Evolutionary conservation across 2,113 vertebrate species (phyloP).

Genomic region (Neopipo cinnamomea): DNA sequence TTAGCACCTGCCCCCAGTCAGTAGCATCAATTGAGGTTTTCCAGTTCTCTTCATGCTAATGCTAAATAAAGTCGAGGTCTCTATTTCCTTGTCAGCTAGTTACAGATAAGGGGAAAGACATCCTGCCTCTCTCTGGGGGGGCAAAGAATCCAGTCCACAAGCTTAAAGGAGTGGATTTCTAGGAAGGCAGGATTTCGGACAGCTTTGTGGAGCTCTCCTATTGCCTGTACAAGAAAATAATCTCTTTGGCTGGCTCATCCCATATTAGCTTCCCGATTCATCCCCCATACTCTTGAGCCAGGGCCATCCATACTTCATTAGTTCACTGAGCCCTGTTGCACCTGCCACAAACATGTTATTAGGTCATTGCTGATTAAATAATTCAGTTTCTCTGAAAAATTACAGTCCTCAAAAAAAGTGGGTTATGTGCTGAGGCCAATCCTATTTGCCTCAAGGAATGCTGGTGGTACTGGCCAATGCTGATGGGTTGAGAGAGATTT

Average conservation of each 20-base stretch:
- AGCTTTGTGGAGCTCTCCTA: constrained; percentile 11
- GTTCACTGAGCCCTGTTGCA: constrained; percentile 36
- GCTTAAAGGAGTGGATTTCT: constrained; percentile 29
- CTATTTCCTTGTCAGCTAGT: background rate
- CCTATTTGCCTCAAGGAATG: constrained; percentile 8
- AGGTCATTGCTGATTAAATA: constrained; percentile 52
- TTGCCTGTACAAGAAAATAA: constrained; percentile 33
- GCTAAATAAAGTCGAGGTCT: background rate
- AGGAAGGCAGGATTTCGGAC: constrained; percentile 7
- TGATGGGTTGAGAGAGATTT: background rate
- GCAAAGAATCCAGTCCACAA: background rate
- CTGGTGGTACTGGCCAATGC: background rate
- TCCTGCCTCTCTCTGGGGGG: background rate
- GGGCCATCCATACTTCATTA: background rate
- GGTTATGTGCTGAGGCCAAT: constrained; percentile 4
- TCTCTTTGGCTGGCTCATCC: constrained; percentile 54
- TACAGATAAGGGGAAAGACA: background rate
- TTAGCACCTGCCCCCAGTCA: background rate
- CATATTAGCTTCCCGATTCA: background rate
- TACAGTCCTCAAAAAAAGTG: constrained; percentile 6
- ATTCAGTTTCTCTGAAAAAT: background rate
- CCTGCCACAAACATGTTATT: constrained; percentile 39
- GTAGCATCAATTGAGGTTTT: background rate
- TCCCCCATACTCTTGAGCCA: constrained; percentile 8
- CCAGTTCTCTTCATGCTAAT: background rate